Conservation (phyloP, 2,113 vertebrate genomes). For the Anhinga rufa region DNA sequence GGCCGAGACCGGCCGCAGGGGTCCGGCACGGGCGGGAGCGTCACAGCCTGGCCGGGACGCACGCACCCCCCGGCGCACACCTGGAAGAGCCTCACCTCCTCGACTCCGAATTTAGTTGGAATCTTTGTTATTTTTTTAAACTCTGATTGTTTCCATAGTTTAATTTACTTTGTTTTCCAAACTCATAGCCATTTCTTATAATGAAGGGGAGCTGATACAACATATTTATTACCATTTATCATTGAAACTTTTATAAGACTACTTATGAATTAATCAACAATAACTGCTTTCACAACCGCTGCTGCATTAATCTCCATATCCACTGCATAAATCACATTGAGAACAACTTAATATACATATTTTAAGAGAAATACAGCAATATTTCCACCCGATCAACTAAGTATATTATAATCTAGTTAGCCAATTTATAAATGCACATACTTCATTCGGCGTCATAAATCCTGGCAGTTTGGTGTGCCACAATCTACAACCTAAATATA, state of each 20-base stretch:
- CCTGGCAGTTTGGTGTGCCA: background rate
- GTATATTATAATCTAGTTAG: background rate
- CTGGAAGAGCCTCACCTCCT: background rate
- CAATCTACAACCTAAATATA: background rate
- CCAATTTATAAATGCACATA: background rate
- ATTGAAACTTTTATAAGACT: slow-evolving; percentile 36
- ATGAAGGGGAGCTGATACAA: background rate
- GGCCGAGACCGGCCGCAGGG: background rate
- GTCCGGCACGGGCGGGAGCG: background rate
- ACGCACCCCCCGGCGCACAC: background rate
- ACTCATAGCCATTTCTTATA: background rate
- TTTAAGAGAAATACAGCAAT: background rate
- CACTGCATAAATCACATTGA: background rate
- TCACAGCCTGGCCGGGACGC: background rate
- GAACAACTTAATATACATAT: background rate
- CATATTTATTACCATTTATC: slow-evolving; percentile 35
- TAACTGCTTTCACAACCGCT: background rate
- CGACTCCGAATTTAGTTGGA: rapidly evolving
- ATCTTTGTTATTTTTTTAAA: background rate
- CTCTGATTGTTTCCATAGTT: background rate
- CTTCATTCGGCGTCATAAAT: background rate
- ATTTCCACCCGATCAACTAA: background rate
- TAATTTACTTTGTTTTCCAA: background rate
- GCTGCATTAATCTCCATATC: slow-evolving; percentile 14
- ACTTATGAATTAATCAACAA: slow-evolving; percentile 42